phyloP scores from a whole-genome alignment of 2,888 invertebrate species.

The Xestia sexstrigata region DNA sequence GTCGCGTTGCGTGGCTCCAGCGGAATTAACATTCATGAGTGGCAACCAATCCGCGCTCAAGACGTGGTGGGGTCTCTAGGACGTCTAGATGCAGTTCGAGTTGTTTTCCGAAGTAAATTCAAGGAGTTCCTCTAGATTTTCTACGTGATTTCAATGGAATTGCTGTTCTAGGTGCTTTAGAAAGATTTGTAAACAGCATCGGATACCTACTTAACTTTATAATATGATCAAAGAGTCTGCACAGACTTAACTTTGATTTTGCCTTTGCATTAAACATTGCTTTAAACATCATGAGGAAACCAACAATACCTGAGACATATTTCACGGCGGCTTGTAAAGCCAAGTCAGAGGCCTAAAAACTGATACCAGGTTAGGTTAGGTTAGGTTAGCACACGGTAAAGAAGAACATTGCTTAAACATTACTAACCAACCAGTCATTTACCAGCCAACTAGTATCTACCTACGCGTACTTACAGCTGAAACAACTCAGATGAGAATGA shows the following conservation, averaged over 20 bases:
- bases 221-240: not conserved
- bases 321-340: too few relatives aligned
- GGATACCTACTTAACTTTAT: not conserved
- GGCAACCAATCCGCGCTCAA: constrained; percentile 63
- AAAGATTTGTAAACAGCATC: not conserved
- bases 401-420: not conserved
- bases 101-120: constrained; percentile 32
- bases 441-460: not conserved
- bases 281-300: too few relatives aligned
- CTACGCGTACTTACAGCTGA: not conserved
- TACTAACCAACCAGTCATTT: not conserved
- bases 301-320: too few relatives aligned
- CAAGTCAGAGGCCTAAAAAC: too few relatives aligned
- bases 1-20: constrained; percentile 64
- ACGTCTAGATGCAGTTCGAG: constrained; percentile 41
- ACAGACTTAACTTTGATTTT: not conserved
- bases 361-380: too few relatives aligned
- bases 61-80: constrained; percentile 38
- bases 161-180: not conserved
- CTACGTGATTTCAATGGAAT: constrained; percentile 44
- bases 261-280: not conserved
- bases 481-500: not conserved
- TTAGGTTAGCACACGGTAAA: too few relatives aligned
- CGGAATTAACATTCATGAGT: constrained; percentile 79
- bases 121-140: constrained; percentile 21